Conservation (phyloP, 1,140 invertebrate species). For the Gonatopus flavifemur region DNA sequence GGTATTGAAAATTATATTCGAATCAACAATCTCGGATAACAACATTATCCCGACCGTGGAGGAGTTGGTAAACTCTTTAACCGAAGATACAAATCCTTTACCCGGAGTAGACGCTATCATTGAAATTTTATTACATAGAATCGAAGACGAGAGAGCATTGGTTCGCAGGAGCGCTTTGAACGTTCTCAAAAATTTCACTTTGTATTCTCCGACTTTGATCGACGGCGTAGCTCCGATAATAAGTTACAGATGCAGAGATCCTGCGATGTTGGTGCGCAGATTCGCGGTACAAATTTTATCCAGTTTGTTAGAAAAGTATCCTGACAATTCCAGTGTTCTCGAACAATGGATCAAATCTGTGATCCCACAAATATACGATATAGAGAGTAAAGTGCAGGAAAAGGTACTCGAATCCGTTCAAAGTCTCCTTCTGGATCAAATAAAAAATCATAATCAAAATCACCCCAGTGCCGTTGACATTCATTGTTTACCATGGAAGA, state of each 20-base stretch:
- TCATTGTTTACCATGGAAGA: conserved; percentile 47
- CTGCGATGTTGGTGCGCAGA: conserved; percentile 61
- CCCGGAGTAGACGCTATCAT: conserved; percentile 47
- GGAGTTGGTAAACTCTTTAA: conserved; percentile 26
- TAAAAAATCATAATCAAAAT: conserved; percentile 9
- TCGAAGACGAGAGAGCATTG: conserved; percentile 62
- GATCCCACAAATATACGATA: conserved; percentile 64
- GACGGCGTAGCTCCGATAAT: conserved; percentile 41
- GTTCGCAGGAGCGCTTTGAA: conserved; percentile 63
- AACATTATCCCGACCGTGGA: conserved; percentile 28
- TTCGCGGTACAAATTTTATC: conserved; percentile 62
- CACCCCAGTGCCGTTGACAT: neutral
- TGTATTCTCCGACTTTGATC: conserved; percentile 23
- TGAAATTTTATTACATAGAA: conserved; percentile 55
- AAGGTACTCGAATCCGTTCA: conserved; percentile 60
- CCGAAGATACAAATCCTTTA: conserved; percentile 34
- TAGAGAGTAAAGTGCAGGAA: conserved; percentile 64
- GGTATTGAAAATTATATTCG: conserved; percentile 44
- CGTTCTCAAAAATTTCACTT: conserved; percentile 46
- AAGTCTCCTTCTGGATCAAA: conserved; percentile 35
- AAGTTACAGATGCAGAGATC: conserved; percentile 60
- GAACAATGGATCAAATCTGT: conserved; percentile 58
- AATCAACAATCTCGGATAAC: conserved; percentile 42
- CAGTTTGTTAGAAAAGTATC: conserved; percentile 56
- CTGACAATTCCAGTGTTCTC: conserved; percentile 50